Percentiles rank a stretch among this genome's conserved stretches.
Evolutionary conservation across 2,113 vertebrate species (phyloP).

Genomic region (Vicugna pacos): DNA sequence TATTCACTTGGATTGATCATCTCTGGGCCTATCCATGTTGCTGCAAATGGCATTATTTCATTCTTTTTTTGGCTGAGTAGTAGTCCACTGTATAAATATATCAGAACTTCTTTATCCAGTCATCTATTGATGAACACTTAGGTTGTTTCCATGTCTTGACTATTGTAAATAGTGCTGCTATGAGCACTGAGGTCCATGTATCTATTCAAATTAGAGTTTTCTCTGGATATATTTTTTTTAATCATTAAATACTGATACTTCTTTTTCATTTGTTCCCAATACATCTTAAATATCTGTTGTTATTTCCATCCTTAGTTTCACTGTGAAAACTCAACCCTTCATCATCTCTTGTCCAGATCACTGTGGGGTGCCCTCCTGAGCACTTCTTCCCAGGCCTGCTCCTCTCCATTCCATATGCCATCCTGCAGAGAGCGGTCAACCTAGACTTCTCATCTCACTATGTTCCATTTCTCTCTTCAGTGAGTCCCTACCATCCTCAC

Average conservation of each 20-base stretch:
- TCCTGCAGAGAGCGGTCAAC: neutral
- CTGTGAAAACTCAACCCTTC: neutral
- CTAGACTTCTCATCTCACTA: neutral
- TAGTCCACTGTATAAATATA: too few relatives aligned
- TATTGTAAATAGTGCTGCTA: too few relatives aligned
- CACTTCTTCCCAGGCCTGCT: neutral
- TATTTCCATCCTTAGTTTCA: neutral
- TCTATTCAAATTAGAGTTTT: too few relatives aligned
- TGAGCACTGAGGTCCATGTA: too few relatives aligned
- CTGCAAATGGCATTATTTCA: too few relatives aligned
- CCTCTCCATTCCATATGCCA: accelerated
- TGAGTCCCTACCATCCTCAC: neutral
- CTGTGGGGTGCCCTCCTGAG: neutral
- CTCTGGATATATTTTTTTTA: neutral
- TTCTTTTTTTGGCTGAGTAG: too few relatives aligned
- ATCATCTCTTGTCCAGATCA: neutral
- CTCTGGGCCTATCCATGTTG: too few relatives aligned
- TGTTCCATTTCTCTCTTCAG: neutral
- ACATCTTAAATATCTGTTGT: slow-evolving; percentile 16
- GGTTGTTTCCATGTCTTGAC: too few relatives aligned
- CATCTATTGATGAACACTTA: too few relatives aligned
- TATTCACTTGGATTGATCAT: too few relatives aligned
- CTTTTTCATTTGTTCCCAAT: neutral
- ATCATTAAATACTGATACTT: neutral
- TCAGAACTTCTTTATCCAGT: too few relatives aligned